phyloP scores from a whole-genome alignment of 2,113 vertebrate species.

The Anseranas semipalmata region DNA sequence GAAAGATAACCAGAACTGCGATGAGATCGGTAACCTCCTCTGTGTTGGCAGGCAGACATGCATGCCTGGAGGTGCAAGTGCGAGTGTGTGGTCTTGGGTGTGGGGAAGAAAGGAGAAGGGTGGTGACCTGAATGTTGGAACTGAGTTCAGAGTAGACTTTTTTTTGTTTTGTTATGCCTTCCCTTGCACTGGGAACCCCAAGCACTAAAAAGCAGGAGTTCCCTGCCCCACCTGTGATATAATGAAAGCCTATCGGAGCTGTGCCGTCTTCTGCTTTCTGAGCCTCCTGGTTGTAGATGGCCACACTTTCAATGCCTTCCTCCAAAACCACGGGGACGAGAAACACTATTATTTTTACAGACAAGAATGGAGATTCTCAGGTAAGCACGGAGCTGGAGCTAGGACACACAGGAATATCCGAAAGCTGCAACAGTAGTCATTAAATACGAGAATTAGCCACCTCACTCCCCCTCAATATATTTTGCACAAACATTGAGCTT shows the following conservation, averaged over 20 bases:
- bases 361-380: not conserved
- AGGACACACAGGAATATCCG: not conserved
- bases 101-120: constrained; percentile 42
- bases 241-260: not conserved
- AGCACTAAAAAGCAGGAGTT: not conserved
- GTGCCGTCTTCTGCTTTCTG: not conserved
- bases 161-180: not conserved
- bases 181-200: not conserved
- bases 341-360: not conserved
- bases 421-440: not conserved
- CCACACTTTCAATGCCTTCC: not conserved
- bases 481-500: not conserved
- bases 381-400: not conserved
- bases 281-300: not conserved
- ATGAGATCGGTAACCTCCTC: not conserved
- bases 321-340: not conserved
- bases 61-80: constrained; percentile 32
- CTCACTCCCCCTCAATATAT: not conserved
- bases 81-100: constrained; percentile 62
- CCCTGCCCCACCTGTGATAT: not conserved
- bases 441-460: not conserved
- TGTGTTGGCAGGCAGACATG: constrained; percentile 1
- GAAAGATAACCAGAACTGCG: constrained; percentile 18
- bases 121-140: constrained; percentile 63
- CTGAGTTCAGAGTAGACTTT: not conserved